Evolutionary conservation across 53 echinoderm and acorn worm genomes (phyloP).

Genomic region (Mesocentrotus franciscanus): DNA sequence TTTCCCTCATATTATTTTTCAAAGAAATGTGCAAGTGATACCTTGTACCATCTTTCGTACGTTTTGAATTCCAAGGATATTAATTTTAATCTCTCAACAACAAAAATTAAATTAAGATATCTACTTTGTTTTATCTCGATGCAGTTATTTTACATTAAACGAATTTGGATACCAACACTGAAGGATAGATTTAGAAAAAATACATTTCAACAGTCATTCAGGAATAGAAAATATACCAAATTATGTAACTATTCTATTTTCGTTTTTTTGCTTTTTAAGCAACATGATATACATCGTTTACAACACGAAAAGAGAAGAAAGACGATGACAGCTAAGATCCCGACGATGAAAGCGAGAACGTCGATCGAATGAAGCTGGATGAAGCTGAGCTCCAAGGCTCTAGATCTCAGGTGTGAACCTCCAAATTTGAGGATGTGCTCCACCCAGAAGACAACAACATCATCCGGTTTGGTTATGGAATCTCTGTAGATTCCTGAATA

Average conservation of each 20-base stretch:
- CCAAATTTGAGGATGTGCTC: conserved; percentile 60
- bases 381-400: conserved; percentile 36
- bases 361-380: conserved; percentile 51
- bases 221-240: background rate
- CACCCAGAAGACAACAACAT: conserved; percentile 67
- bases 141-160: too few species aligned
- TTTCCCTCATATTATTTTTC: too few species aligned
- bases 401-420: conserved; percentile 30
- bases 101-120: too few species aligned
- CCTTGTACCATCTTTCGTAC: too few species aligned
- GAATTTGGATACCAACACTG: background rate
- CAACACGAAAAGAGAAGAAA: background rate
- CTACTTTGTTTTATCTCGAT: too few species aligned
- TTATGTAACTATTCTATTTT: background rate
- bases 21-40: too few species aligned
- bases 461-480: background rate
- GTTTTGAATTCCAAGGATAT: too few species aligned
- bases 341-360: conserved; percentile 50
- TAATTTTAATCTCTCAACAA: too few species aligned
- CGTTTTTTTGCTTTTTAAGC: background rate
- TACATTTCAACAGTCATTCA: background rate
- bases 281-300: conserved; percentile 6
- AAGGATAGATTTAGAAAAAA: background rate
- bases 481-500: conserved; percentile 61
- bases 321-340: background rate